Percentiles rank a stretch among this genome's conserved stretches.
Conservation (phyloP, 1,140 invertebrate genomes). For the Pseudomyrmex gracilis region DNA sequence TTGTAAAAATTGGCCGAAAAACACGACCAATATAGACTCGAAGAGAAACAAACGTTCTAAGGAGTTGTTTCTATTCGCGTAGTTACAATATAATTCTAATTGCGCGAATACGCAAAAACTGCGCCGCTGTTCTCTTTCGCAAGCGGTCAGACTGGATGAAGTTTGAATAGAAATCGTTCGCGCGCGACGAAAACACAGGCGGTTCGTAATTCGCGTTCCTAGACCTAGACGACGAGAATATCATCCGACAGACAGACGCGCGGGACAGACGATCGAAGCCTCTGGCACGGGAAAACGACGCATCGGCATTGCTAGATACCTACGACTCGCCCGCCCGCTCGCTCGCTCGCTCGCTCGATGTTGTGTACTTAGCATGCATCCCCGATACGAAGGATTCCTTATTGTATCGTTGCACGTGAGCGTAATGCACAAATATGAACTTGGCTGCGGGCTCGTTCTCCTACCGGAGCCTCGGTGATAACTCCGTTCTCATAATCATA, state of each 20-base stretch:
- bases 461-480: slow-evolving; percentile 78
- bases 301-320: slow-evolving; percentile 63
- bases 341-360: slow-evolving; percentile 19
- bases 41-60: no score
- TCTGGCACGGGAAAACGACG: slow-evolving; percentile 45
- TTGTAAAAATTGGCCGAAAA: no score
- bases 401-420: slow-evolving; percentile 86
- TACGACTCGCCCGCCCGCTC: slow-evolving; percentile 27
- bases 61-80: no score
- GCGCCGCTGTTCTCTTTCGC: no score
- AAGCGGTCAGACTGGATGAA: no score
- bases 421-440: slow-evolving; percentile 85
- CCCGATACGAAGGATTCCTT: slow-evolving; percentile 85
- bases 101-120: no score
- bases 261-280: slow-evolving; percentile 57
- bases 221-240: slow-evolving; percentile 42
- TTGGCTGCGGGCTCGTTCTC: slow-evolving; percentile 78
- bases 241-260: slow-evolving; percentile 30
- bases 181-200: slow-evolving; percentile 15
- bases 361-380: slow-evolving; percentile 84
- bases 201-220: neutral
- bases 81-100: no score
- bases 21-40: no score
- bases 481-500: slow-evolving; percentile 84
- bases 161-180: slow-evolving; percentile 14